These are phyloP conservation scores for Lochmaea crataegi DNA, from an alignment of 2,888 invertebrate genomes.

Conservation along the genomic window DNA sequence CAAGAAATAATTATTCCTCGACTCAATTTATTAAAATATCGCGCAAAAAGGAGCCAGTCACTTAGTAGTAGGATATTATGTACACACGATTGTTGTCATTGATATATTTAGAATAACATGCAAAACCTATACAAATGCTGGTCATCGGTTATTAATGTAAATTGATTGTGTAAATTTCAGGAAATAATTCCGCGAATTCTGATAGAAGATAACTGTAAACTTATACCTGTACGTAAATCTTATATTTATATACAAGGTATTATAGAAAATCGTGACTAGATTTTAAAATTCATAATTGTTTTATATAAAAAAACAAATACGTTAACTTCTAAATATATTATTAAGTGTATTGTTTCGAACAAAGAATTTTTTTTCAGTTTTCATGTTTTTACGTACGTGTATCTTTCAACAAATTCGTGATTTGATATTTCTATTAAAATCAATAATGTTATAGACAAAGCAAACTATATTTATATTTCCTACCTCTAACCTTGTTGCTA, in stretches of 20 bases:
- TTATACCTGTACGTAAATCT: neutral
- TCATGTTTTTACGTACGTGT: neutral
- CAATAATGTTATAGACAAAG: neutral
- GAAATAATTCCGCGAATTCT: constrained; percentile 5
- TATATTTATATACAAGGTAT: constrained; percentile 8
- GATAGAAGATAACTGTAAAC: constrained; percentile 4
- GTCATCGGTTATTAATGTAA: constrained; percentile 19
- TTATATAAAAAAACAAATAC: neutral
- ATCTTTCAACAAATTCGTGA: neutral
- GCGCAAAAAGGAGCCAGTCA: constrained; percentile 14
- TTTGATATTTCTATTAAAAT: neutral
- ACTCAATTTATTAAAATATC: constrained; percentile 17
- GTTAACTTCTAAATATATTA: neutral
- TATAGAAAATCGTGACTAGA: neutral
- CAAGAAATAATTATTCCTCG: constrained; percentile 5
- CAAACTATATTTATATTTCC: neutral
- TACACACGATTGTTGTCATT: constrained; percentile 17
- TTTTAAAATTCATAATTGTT: neutral
- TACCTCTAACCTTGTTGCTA: neutral
- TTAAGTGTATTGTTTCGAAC: neutral
- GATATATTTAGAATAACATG: constrained; percentile 18
- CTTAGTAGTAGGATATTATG: constrained; percentile 17
- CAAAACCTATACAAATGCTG: constrained; percentile 7
- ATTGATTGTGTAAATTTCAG: constrained; percentile 14
- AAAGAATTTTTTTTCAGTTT: too few relatives aligned